Conservation (phyloP, 2,888 invertebrate species). For the Lottia scabra region DNA sequence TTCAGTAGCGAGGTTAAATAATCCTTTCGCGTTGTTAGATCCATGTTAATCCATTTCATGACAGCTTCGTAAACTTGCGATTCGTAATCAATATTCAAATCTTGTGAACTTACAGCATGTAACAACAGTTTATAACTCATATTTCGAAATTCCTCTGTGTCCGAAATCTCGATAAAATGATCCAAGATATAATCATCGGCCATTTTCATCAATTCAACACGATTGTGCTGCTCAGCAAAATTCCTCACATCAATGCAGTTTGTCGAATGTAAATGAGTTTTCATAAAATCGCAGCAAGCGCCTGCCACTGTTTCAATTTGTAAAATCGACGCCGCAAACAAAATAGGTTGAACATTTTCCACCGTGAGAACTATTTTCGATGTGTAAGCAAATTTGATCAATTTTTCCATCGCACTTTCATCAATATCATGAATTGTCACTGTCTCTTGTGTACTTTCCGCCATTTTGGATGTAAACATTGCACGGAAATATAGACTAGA, state of each 20-base stretch:
- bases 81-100: slow-evolving; percentile 61
- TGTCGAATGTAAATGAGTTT: slow-evolving; percentile 66
- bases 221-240: slow-evolving; percentile 70
- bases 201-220: slow-evolving; percentile 59
- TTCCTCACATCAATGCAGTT: slow-evolving; percentile 70
- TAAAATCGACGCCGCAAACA: slow-evolving; percentile 70
- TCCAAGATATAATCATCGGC: slow-evolving; percentile 64
- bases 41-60: slow-evolving; percentile 68
- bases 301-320: slow-evolving; percentile 70
- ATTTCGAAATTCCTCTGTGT: slow-evolving; percentile 61
- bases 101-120: slow-evolving; percentile 56
- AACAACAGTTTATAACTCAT: slow-evolving; percentile 59
- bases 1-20: slow-evolving; percentile 60
- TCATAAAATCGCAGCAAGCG: slow-evolving; percentile 71
- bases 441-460: slow-evolving; percentile 60
- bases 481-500: slow-evolving; percentile 70
- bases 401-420: slow-evolving; percentile 60
- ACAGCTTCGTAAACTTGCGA: slow-evolving; percentile 68
- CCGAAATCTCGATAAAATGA: slow-evolving; percentile 61
- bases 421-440: slow-evolving; percentile 67
- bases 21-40: slow-evolving; percentile 53
- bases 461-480: slow-evolving; percentile 71
- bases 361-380: slow-evolving; percentile 66
- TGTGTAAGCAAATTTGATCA: slow-evolving; percentile 71
- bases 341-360: slow-evolving; percentile 69